Evolutionary conservation across 2,797 vertebrate species (phyloP), one percentile per base, ranked within the genome.

Genomic region (Knipowitschia caucasica): DNA sequence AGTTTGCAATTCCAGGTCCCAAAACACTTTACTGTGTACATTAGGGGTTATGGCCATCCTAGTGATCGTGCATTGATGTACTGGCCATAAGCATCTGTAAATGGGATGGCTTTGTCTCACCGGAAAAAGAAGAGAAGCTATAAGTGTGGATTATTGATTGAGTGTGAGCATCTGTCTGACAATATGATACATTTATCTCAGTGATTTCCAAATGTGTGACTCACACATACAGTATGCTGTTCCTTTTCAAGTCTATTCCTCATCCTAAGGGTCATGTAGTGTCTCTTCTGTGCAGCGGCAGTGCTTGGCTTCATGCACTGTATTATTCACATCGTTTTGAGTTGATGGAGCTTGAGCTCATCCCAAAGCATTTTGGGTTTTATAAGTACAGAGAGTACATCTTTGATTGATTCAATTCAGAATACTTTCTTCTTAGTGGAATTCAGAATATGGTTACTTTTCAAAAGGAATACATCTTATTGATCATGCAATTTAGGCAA

Each of bases 91-190:
- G 46, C 52, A 43, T 10, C 45, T 68, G 44, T 39, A 67, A 39
- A 55, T 49, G 55, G 24, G 52, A 69, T 54, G n/a, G n/a, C 15
- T 54, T 10, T 0, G 20, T 67, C 52, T 69, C 76, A 2, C 59
- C 31, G 67, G 69, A 61, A 56, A 51, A 14, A 56, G 68, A 71
- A 15, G 39, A 42, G 42, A 12, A 21, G 45, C 27, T 11, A 12
- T 29, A 20, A 46, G 26, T 30, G 27, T 14, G 27, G 18, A 31
- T 47, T 47, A 47, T 20, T 47, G 45, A 47, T 47, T 12, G 24
- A 47, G 17, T 15, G 3, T 15, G 3, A 11, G 9, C 4, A 11
- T 17, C 7, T 7, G 17, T 3, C 14, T 1, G 27, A 5, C 24
- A 29, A 47, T 47, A 14, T 31, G 45, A 30, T 47, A 27, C 1